Base-by-base conservation (phyloP, 1,140 invertebrate species). In the Drosophila equinoxialis region DNA sequence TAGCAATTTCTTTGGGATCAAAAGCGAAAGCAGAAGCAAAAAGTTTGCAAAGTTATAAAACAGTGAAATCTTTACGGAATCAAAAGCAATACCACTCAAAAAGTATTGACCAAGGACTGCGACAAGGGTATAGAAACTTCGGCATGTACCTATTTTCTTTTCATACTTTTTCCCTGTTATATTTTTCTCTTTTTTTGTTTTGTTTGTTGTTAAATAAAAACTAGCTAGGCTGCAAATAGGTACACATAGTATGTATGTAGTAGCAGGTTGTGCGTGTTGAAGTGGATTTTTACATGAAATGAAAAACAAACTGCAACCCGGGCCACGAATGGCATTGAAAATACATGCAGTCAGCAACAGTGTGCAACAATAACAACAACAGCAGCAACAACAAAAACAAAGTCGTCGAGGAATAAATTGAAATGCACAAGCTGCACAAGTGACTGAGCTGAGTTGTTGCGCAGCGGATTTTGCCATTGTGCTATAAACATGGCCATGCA, bases 391-490 rank as follows among this genome's bases (percentile, higher is more conserved):
- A 35, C 35, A 48, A n/a, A n/a, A n/a, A 48, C 45, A 48, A 48
- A 48, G 45, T 48, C 66, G 68, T 48, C 64, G 68, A 45, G 67
- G 77, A 77, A 78, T 65, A 64, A 80, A 80, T 80, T 80, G 77
- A 80, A 80, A 80, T 65, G 77, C 68, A 71, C 57, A 72, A 80
- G 67, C 78, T 67, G 78, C 65, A 64, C 81, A 81, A 81, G 72
- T 81, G 45, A 51, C 45, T 81, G 65, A 62, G 58, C 67, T 59
- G 71, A 81, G 58, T 71, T 61, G 83, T 60, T 61, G 83, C 65
- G 61, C 54, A 68, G 74, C 45, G 45, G 79, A 75, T 79, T 85
- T 85, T 82, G 68, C 83, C 58, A 76, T 85, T 85, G 82, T 79
- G 73, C 73, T 58, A 78, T 75, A 74, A 86, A 86, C 82, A 86